These are phyloP conservation scores for Diadema setosum DNA, from an alignment of 35 echinoderm and acorn worm species.

Conservation along the genomic window DNA sequence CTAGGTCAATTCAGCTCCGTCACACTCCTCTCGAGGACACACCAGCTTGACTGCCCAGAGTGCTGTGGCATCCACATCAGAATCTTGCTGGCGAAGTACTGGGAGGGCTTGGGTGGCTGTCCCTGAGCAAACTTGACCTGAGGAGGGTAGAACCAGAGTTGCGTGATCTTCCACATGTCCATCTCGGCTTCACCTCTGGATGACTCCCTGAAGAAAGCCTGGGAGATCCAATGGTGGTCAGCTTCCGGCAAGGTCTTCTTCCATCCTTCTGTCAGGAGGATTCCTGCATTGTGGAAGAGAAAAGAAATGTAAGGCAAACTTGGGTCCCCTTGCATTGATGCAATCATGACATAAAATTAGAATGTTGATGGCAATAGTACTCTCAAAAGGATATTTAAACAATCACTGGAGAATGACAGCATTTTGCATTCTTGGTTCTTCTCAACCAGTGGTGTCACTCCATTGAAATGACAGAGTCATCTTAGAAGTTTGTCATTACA, in stretches of 20 bases:
- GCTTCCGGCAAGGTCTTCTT: conserved; percentile 9
- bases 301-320: too few species aligned
- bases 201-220: conserved; percentile 37
- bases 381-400: too few species aligned
- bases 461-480: too few species aligned
- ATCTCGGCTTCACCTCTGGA: conserved; percentile 22
- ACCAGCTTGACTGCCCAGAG: conserved; percentile 4
- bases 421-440: too few species aligned
- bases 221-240: conserved; percentile 42
- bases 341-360: too few species aligned
- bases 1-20: conserved; percentile 4
- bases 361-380: too few species aligned
- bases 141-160: conserved; percentile 46
- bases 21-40: not conserved
- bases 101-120: not conserved
- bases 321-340: too few species aligned
- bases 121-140: not conserved
- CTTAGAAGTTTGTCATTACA: too few species aligned
- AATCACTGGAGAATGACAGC: too few species aligned
- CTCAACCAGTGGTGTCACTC: too few species aligned
- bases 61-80: conserved; percentile 35
- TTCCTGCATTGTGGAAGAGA: not conserved
- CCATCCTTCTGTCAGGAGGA: conserved; percentile 28
- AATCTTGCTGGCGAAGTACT: conserved; percentile 5
- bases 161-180: not conserved